Evolutionary conservation across 1,140 invertebrate genomes (phyloP).

Genomic region (Fopius arisanus): DNA sequence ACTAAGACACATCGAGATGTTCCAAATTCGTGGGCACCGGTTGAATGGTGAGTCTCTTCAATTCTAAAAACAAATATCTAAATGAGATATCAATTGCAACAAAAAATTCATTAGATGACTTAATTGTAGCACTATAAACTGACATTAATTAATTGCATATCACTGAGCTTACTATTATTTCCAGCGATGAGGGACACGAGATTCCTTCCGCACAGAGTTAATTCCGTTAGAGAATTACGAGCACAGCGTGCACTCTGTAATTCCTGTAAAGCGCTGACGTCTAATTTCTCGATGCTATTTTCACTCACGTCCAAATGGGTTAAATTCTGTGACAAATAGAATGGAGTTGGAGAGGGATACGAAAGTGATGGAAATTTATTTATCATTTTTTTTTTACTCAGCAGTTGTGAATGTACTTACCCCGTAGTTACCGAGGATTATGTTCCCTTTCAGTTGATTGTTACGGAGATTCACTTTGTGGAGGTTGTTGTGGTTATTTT

Average conservation of each 20-base stretch:
- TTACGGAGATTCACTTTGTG: constrained; percentile 77
- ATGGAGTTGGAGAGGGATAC: not conserved
- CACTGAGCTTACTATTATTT: constrained; percentile 74
- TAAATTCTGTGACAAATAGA: constrained; percentile 67
- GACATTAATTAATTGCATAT: constrained; percentile 13
- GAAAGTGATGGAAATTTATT: not conserved
- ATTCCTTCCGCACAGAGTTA: constrained; percentile 74
- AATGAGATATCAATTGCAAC: constrained; percentile 6
- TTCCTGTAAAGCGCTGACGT: constrained; percentile 75
- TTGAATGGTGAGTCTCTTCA: constrained; percentile 71
- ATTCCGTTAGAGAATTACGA: constrained; percentile 73
- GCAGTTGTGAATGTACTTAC: constrained; percentile 64
- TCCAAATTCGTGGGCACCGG: constrained; percentile 74
- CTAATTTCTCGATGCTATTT: constrained; percentile 78
- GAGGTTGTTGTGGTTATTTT: constrained; percentile 64
- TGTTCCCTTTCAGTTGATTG: constrained; percentile 81
- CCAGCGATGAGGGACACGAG: constrained; percentile 75
- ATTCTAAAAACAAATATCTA: constrained; percentile 64
- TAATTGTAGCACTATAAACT: constrained; percentile 15
- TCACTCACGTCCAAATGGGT: constrained; percentile 81
- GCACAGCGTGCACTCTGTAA: constrained; percentile 77
- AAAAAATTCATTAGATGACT: not conserved
- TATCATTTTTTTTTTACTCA: constrained; percentile 9
- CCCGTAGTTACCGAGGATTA: constrained; percentile 83
- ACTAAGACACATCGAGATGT: constrained; percentile 79